Evolutionary conservation across 2,113 vertebrate species (phyloP).

Genomic region (Xiphias gladius): DNA sequence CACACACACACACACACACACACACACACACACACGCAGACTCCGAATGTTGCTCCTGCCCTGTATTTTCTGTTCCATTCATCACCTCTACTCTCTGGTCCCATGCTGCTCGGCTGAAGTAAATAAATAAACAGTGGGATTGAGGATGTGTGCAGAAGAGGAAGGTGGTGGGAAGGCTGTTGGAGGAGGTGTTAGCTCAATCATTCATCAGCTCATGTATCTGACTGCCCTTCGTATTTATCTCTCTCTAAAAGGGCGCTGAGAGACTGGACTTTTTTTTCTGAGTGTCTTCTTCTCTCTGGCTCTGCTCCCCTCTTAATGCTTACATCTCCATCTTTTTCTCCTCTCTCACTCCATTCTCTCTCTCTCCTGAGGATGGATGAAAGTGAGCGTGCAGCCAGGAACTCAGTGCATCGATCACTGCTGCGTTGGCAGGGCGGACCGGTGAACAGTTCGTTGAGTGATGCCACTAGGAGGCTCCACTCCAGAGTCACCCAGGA

Average conservation of each 20-base stretch:
- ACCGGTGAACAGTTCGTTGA: constrained; percentile 52
- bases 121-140: constrained; percentile 74
- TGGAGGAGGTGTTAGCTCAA: constrained; percentile 59
- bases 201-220: constrained; percentile 72
- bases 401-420: constrained; percentile 68
- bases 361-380: constrained; percentile 63
- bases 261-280: constrained; percentile 45
- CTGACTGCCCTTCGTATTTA: constrained; percentile 54
- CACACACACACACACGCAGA: background rate
- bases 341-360: constrained; percentile 9
- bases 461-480: constrained; percentile 56
- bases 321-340: constrained; percentile 47
- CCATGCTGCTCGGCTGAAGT: constrained; percentile 63
- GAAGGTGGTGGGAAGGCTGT: constrained; percentile 61
- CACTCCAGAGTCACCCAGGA: constrained; percentile 43
- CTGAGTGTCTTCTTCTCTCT: constrained; percentile 49
- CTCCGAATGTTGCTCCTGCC: constrained; percentile 42
- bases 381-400: constrained; percentile 64
- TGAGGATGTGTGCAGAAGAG: constrained; percentile 59
- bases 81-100: constrained; percentile 65
- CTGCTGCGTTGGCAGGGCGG: constrained; percentile 47
- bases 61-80: constrained; percentile 60
- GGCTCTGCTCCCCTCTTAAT: constrained; percentile 42
- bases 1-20: constrained; percentile 31
- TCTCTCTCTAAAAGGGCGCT: constrained; percentile 64